Evolutionary conservation across 2,113 vertebrate species (phyloP).

Genomic region (Turnix velox): DNA sequence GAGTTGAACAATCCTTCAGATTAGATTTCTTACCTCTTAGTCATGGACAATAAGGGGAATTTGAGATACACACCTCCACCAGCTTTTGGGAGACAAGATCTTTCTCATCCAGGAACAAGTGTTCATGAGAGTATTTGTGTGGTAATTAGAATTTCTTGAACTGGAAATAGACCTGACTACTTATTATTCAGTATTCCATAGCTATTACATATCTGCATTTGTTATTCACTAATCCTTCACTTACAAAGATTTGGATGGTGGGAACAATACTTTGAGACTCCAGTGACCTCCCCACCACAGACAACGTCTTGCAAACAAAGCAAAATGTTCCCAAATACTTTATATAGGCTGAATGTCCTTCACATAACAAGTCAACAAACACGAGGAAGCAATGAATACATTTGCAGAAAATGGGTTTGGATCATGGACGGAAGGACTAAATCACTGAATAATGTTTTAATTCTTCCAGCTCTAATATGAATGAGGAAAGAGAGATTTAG

Average conservation of each 20-base stretch:
- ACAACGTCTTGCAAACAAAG: not conserved
- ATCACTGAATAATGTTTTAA: slow-evolving; percentile 45
- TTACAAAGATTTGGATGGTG: not conserved
- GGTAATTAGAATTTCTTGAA: not conserved
- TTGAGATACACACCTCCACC: not conserved
- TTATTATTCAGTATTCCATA: not conserved
- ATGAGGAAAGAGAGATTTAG: not conserved
- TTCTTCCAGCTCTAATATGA: not conserved
- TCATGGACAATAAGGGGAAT: not conserved
- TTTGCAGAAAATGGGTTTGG: slow-evolving; percentile 37
- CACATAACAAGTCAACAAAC: slow-evolving; percentile 35
- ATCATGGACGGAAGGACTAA: not conserved
- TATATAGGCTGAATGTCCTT: slow-evolving; percentile 7
- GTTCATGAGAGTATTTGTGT: not conserved
- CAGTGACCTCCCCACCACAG: not conserved
- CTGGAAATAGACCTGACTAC: not conserved
- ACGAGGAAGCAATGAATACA: slow-evolving; percentile 7
- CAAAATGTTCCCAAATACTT: not conserved
- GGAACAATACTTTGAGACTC: not conserved
- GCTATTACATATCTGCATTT: not conserved
- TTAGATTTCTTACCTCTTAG: not conserved
- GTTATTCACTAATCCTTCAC: not conserved
- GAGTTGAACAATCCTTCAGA: not conserved
- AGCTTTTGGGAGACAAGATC: not conserved
- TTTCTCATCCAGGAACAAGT: not conserved